Evolutionary conservation across 2,888 invertebrate species (phyloP).

Genomic region (Parthenolecanium corni): DNA sequence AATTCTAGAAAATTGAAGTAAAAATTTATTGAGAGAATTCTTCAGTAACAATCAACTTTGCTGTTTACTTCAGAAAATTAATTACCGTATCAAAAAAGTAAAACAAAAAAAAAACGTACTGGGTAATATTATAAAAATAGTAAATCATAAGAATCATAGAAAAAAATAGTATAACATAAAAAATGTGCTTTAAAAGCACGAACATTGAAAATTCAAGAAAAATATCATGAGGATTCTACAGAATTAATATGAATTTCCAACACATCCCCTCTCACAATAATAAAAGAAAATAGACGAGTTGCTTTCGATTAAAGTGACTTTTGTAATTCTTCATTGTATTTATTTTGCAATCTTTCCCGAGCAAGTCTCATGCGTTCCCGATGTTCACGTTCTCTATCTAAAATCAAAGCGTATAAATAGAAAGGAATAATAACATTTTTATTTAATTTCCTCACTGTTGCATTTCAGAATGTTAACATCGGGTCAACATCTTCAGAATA

Average conservation of each 20-base stretch:
- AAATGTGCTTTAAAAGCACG: not conserved
- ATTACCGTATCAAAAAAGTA: not conserved
- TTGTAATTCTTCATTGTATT: not conserved
- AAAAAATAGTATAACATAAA: not conserved
- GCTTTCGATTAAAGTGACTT: not conserved
- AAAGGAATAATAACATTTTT: no score
- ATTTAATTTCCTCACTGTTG: no score
- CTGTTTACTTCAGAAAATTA: no score
- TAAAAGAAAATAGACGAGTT: no score
- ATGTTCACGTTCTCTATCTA: not conserved
- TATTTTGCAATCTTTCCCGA: slow-evolving; percentile 15
- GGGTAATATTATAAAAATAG: not conserved
- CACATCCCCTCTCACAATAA: not conserved
- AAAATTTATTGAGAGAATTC: no score
- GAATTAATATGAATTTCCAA: not conserved
- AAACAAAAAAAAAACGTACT: not conserved
- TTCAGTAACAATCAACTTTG: no score
- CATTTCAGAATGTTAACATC: no score
- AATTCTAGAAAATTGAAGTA: no score
- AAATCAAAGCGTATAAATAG: no score
- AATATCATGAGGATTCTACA: not conserved
- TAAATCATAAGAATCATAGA: not conserved
- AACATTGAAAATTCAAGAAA: not conserved
- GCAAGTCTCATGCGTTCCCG: not conserved
- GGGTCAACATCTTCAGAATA: no score